phyloP scores from a whole-genome alignment of 2,888 invertebrate genomes.

The Oconnorella tubifera region DNA sequence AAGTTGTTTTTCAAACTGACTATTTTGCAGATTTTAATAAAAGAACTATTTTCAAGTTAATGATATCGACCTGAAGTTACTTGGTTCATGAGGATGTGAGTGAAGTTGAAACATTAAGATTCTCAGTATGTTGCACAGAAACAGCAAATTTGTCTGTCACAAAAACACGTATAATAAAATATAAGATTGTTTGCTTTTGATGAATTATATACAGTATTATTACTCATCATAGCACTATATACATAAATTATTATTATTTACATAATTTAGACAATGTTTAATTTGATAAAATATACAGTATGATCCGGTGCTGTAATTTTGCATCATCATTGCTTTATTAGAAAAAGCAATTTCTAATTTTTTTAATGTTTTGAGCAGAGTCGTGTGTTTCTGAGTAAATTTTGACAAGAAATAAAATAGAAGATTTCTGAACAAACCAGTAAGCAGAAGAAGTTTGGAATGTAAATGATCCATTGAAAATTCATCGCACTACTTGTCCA shows the following conservation, averaged over 20 bases:
- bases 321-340: slow-evolving; percentile 1
- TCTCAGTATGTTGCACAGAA: slow-evolving; percentile 35
- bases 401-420: too few species aligned
- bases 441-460: slow-evolving; percentile 30
- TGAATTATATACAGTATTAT: background rate
- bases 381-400: too few species aligned
- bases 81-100: slow-evolving; percentile 38
- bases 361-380: too few species aligned
- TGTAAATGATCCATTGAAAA: slow-evolving; percentile 28
- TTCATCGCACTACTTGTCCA: slow-evolving; percentile 25
- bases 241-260: background rate
- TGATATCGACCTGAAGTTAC: slow-evolving; percentile 37
- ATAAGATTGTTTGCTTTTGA: background rate
- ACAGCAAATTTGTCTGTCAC: slow-evolving; percentile 20
- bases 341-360: too few species aligned
- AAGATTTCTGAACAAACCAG: slow-evolving; percentile 24
- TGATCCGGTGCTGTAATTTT: background rate
- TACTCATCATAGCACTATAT: too few species aligned
- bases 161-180: background rate
- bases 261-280: background rate
- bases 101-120: slow-evolving; percentile 37
- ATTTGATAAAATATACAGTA: background rate
- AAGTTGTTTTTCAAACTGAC: too few species aligned
- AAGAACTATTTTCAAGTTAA: too few species aligned
- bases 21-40: too few species aligned